Evolutionary conservation across 1,140 invertebrate genomes (phyloP), one percentile per base, ranked within the genome.

Genomic region (Drosophila pseudoobscura): DNA sequence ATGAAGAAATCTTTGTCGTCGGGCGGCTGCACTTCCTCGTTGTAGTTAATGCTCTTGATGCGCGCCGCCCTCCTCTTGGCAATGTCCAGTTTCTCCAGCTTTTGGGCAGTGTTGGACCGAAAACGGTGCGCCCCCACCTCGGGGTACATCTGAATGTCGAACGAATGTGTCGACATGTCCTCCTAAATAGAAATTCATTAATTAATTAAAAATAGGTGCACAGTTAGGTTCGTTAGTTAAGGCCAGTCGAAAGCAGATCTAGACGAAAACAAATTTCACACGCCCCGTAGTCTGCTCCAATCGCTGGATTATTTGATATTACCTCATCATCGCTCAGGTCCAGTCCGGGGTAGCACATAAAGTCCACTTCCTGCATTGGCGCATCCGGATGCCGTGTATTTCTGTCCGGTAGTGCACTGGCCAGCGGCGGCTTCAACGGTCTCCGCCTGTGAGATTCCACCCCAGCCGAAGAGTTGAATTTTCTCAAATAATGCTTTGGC

Each of bases 1-100:
- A 58, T 92, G 92, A 97, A 98, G 39, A 96, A 92, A 82, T 96
- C 94, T 26, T 93, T 92, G 20, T 93, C 93, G 64, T 97, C 95
- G 2, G 80, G 80, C 0, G 77, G 76, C 22, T 71, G 47, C 47
- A 83, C 72, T 45, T 89, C 78, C 77, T 93, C 92, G 75, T 96
- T 95, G 95, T 96, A 96, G 92, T 96, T 96, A 31, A 97, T 92
- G 66, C 95, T 94, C 91, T 95, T 96, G 2, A 95, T 94, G 93
- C 95, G 95, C n/a, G 95, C 94, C 66, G 95, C 94, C 90, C 95
- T 95, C 89, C 96, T 95, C 79, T 95, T 95, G 62, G 97, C 96
- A 82, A 95, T 94, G 80, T 98, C 96, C 92, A 99, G 94, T 92
- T 97, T 97, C 80, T 99, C 97, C 47, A 99, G 91, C 82, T 97